A percentile compares a stretch with the other conserved stretches of the same genome.
These are phyloP conservation scores for Geopemphigus sp. DNA, from an alignment of 1,140 invertebrate genomes.

Conservation along the genomic window DNA sequence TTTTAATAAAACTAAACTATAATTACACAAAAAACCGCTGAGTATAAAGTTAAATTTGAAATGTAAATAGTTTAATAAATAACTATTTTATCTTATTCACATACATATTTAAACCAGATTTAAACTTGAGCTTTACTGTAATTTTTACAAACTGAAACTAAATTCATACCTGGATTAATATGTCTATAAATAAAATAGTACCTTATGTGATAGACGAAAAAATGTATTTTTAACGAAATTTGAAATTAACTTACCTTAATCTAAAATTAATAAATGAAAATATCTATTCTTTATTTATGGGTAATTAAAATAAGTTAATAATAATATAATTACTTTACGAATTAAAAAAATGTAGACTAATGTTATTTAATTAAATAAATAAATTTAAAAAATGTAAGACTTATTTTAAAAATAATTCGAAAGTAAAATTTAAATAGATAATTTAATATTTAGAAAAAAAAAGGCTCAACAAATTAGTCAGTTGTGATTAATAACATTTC, in stretches of 20 bases:
- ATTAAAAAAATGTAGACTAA: not conserved
- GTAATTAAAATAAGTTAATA: not conserved
- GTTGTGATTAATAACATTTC: conserved; percentile 36
- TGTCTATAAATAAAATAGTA: not conserved
- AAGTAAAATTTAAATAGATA: not conserved
- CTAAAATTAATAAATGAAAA: conserved; percentile 5
- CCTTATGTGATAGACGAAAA: not conserved
- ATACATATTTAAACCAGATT: not conserved
- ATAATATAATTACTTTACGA: not conserved
- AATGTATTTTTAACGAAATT: not conserved
- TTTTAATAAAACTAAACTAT: not conserved
- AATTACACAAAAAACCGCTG: not conserved
- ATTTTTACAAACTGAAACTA: not conserved
- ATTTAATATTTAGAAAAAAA: conserved; percentile 8
- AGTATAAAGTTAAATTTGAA: not conserved
- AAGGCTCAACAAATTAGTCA: conserved; percentile 15
- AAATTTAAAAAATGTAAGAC: not conserved
- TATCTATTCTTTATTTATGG: not conserved
- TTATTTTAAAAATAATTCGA: not conserved
- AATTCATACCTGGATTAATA: not conserved
- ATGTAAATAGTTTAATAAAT: not conserved
- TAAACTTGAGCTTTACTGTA: not conserved
- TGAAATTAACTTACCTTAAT: conserved; percentile 17
- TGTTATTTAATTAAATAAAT: not conserved
- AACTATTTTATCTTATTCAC: not conserved